Evolutionary conservation across 1,140 invertebrate species (phyloP).

Genomic region (Phthorimaea operculella): DNA sequence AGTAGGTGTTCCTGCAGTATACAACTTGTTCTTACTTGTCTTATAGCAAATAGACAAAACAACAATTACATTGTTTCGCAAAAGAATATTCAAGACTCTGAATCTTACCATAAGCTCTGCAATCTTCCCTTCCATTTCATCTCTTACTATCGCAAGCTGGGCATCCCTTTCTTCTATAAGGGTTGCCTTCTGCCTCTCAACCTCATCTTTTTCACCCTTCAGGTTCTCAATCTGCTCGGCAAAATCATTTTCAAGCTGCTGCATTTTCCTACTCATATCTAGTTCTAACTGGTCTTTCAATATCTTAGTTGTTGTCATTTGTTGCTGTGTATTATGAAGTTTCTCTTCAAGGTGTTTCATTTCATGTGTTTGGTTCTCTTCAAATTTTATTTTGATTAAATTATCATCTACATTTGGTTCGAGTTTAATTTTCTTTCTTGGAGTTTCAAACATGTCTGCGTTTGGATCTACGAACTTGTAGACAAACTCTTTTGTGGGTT

Average conservation of each 20-base stretch:
- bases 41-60: too few relatives aligned
- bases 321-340: slow-evolving; percentile 48
- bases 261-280: slow-evolving; percentile 53
- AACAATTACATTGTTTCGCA: too few relatives aligned
- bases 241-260: slow-evolving; percentile 57
- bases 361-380: slow-evolving; percentile 57
- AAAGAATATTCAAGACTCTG: too few relatives aligned
- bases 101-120: slow-evolving; percentile 40
- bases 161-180: slow-evolving; percentile 52
- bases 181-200: slow-evolving; percentile 53
- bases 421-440: slow-evolving; percentile 52
- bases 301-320: slow-evolving; percentile 35
- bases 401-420: slow-evolving; percentile 33
- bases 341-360: slow-evolving; percentile 53
- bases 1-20: too few relatives aligned
- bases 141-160: slow-evolving; percentile 54
- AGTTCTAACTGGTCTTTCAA: slow-evolving; percentile 39
- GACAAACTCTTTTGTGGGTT: slow-evolving; percentile 51
- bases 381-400: slow-evolving; percentile 65
- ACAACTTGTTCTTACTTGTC: too few relatives aligned
- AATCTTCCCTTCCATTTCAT: slow-evolving; percentile 58
- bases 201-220: slow-evolving; percentile 54
- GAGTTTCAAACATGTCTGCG: slow-evolving; percentile 23
- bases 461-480: slow-evolving; percentile 51
- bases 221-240: slow-evolving; percentile 63